These are phyloP conservation scores for Trachythela sp. DNA, from an alignment of 64 coral and sea anemone species.

Conservation along the genomic window DNA sequence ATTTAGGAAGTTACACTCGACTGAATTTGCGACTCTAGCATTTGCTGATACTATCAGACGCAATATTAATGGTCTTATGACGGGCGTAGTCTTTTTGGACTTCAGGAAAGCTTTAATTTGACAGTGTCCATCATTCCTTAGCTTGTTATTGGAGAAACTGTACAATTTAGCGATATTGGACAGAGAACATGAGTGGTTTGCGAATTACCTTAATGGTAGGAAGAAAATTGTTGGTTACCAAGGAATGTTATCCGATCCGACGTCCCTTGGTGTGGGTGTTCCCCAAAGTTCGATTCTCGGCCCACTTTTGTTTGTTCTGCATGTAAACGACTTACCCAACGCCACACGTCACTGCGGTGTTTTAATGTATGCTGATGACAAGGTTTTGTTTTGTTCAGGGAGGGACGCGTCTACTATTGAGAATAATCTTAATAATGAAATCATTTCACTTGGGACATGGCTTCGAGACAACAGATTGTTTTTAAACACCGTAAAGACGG, in stretches of 20 bases:
- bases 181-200: constrained; percentile 27
- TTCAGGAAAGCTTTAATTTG: constrained; percentile 34
- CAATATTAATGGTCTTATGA: constrained; percentile 18
- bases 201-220: constrained; percentile 4
- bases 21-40: neutral
- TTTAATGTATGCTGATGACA: neutral
- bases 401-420: constrained; percentile 18
- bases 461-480: constrained; percentile 35
- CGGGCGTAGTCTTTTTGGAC: constrained; percentile 23
- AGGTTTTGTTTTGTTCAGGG: neutral
- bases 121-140: neutral
- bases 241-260: neutral
- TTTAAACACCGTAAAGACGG: constrained; percentile 13
- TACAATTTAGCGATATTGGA: neutral
- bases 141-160: constrained; percentile 16
- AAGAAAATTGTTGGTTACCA: constrained; percentile 13
- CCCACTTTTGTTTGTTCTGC: neutral
- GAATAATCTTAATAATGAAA: constrained; percentile 13
- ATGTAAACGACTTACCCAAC: constrained; percentile 4
- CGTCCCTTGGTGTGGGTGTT: neutral
- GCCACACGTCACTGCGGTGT: neutral
- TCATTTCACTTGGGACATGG: constrained; percentile 18
- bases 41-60: constrained; percentile 28
- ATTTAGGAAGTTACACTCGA: constrained; percentile 27
- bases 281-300: neutral